These are phyloP conservation scores for Parasteatoda lunata DNA, from an alignment of 2,888 invertebrate genomes.

Conservation along the genomic window DNA sequence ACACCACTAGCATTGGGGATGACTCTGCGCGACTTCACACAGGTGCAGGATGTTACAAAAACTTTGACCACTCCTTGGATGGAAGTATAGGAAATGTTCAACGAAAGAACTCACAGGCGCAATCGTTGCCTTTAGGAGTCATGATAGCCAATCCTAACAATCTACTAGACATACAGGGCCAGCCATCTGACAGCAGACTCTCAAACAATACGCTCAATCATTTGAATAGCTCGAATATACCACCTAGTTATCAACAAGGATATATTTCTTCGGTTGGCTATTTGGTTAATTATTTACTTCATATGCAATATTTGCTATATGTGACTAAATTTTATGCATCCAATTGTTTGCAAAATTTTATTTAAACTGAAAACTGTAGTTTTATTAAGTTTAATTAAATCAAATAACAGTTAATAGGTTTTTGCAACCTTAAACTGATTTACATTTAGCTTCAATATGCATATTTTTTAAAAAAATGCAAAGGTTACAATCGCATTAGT, in stretches of 20 bases:
- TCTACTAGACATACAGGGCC: slow-evolving; percentile 72
- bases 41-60: slow-evolving; percentile 75
- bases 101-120: slow-evolving; percentile 67
- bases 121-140: slow-evolving; percentile 64
- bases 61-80: slow-evolving; percentile 74
- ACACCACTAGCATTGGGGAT: slow-evolving; percentile 70
- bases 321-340: no score
- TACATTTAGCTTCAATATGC: no score
- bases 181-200: slow-evolving; percentile 48
- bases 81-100: slow-evolving; percentile 69
- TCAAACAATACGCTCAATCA: slow-evolving; percentile 50
- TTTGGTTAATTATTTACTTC: not conserved
- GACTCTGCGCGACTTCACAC: slow-evolving; percentile 72
- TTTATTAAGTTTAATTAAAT: no score
- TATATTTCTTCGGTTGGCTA: slow-evolving; percentile 60
- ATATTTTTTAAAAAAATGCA: no score
- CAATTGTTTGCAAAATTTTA: no score
- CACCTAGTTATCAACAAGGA: slow-evolving; percentile 62
- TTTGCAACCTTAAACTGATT: no score
- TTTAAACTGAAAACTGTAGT: no score
- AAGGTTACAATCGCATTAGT: no score
- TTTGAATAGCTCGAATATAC: slow-evolving; percentile 56
- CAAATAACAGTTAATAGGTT: no score
- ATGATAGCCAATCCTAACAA: slow-evolving; percentile 72
- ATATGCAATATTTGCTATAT: no score